Conservation (phyloP, 2,888 invertebrate genomes). For the Melinaea marsaeus region DNA sequence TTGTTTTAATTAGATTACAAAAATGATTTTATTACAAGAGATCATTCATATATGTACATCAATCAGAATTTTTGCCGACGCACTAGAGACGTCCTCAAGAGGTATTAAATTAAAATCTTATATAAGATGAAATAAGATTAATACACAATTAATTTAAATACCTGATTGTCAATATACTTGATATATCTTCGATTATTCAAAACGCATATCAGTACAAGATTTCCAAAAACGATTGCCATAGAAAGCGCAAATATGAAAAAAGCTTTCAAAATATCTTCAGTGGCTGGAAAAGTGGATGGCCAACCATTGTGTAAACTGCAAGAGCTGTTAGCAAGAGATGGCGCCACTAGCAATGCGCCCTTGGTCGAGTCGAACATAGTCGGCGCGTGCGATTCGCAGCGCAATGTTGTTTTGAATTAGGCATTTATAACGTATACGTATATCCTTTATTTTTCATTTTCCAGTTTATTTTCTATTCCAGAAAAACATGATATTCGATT, state of each 20-base stretch:
- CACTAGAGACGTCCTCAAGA: no score
- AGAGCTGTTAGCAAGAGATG: slow-evolving; percentile 89
- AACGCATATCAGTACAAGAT: slow-evolving; percentile 88
- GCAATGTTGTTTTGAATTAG: slow-evolving; percentile 66
- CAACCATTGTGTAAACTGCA: slow-evolving; percentile 86
- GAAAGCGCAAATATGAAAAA: slow-evolving; percentile 86
- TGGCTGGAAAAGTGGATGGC: slow-evolving; percentile 80
- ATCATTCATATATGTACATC: no score
- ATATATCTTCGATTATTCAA: slow-evolving; percentile 90
- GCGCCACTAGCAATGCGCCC: slow-evolving; percentile 86
- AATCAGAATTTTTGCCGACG: no score
- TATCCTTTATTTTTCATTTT: slow-evolving; percentile 11
- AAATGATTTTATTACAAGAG: no score
- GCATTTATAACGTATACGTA: slow-evolving; percentile 62
- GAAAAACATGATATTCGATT: slow-evolving; percentile 6
- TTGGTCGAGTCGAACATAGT: slow-evolving; percentile 81
- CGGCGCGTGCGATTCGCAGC: slow-evolving; percentile 69
- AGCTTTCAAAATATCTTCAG: slow-evolving; percentile 86
- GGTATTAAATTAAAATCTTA: no score
- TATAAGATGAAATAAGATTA: neutral
- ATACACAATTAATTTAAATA: slow-evolving; percentile 44
- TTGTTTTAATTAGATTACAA: neutral
- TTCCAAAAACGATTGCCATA: slow-evolving; percentile 87
- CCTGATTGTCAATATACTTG: slow-evolving; percentile 93
- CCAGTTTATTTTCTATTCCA: slow-evolving; percentile 35